phyloP scores from a whole-genome alignment of 2,113 vertebrate species.

The Centropus unirufus region DNA sequence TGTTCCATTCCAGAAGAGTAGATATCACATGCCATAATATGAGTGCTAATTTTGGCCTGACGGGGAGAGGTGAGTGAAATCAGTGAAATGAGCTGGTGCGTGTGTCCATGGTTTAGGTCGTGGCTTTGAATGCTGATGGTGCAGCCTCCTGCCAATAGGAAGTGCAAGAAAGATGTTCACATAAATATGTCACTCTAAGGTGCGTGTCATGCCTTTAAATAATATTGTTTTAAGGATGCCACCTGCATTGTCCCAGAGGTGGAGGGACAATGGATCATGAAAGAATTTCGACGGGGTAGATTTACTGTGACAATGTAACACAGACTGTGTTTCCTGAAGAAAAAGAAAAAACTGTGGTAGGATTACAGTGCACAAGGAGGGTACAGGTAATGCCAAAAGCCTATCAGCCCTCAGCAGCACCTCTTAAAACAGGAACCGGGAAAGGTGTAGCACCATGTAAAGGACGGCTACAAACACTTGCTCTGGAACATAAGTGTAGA shows the following conservation, averaged over 20 bases:
- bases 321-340: not conserved
- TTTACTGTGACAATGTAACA: not conserved
- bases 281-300: not conserved
- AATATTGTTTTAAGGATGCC: not conserved
- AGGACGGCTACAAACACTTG: not conserved
- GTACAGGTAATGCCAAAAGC: not conserved
- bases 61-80: not conserved
- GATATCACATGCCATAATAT: not conserved
- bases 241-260: not conserved
- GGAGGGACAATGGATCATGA: not conserved
- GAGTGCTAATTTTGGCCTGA: not conserved
- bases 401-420: not conserved
- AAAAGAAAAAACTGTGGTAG: not conserved
- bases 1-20: not conserved
- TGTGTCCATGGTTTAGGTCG: not conserved
- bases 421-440: not conserved
- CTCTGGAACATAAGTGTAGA: not conserved
- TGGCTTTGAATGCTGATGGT: not conserved
- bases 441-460: not conserved
- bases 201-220: not conserved
- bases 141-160: not conserved
- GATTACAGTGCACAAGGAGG: not conserved
- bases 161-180: not conserved
- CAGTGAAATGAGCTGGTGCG: not conserved
- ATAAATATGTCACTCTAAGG: not conserved